phyloP scores from a whole-genome alignment of 2,888 invertebrate species.

The Trissolcus brochymenae region DNA sequence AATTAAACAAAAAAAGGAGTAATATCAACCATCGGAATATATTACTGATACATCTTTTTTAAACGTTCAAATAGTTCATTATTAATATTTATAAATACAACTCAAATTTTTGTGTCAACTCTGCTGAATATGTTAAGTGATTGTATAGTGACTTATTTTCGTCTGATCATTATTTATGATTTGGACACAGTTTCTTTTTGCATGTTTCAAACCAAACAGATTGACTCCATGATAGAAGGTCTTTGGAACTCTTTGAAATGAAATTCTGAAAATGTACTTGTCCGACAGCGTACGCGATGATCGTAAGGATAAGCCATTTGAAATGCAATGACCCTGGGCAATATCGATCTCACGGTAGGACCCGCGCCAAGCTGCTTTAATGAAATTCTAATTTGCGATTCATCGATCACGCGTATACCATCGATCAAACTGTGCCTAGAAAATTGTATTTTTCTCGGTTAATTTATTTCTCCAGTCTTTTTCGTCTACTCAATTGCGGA shows the following conservation, averaged over 20 bases:
- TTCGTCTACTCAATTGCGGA: conserved; percentile 14
- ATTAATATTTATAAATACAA: too few relatives aligned
- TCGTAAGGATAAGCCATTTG: conserved; percentile 40
- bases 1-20: too few relatives aligned
- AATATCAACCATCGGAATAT: too few relatives aligned
- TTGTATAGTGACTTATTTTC: too few relatives aligned
- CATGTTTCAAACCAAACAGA: conserved; percentile 38
- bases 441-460: conserved; percentile 30
- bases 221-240: conserved; percentile 29
- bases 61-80: too few relatives aligned
- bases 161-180: conserved; percentile 25
- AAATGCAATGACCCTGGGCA: conserved; percentile 45
- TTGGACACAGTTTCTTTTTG: conserved; percentile 32
- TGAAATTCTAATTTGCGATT: conserved; percentile 57
- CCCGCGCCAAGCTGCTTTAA: conserved; percentile 28
- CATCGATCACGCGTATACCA: conserved; percentile 52
- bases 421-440: conserved; percentile 42
- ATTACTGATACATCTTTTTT: too few relatives aligned
- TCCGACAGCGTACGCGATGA: conserved; percentile 16
- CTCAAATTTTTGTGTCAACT: too few relatives aligned
- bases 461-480: conserved; percentile 32
- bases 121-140: too few relatives aligned
- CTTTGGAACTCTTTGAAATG: conserved; percentile 25
- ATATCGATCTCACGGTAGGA: conserved; percentile 43
- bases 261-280: conserved; percentile 47